A percentile compares a stretch with the other conserved stretches of the same genome.
phyloP scores from a whole-genome alignment of 2,113 vertebrate species.

The Sturnira hondurensis region DNA sequence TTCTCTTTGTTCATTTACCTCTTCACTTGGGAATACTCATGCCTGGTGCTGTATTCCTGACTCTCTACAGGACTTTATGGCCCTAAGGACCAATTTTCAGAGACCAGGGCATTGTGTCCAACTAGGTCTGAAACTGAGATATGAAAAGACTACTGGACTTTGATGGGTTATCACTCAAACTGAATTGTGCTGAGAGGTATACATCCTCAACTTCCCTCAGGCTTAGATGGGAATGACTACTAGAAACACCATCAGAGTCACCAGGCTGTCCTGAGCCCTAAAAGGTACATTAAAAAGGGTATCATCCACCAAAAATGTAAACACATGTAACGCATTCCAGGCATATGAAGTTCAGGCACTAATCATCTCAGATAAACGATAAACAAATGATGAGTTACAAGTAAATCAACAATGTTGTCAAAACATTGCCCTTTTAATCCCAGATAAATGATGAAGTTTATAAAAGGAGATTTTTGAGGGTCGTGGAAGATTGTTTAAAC shows the following conservation, averaged over 20 bases:
- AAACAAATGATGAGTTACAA: conserved; percentile 77
- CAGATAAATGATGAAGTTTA: conserved; percentile 82
- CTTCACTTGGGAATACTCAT: neutral
- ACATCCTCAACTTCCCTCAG: conserved; percentile 59
- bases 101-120: conserved; percentile 41
- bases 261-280: conserved; percentile 70
- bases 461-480: conserved; percentile 77
- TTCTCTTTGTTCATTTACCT: neutral
- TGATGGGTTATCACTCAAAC: conserved; percentile 74
- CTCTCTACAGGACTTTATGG: neutral
- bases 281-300: conserved; percentile 60
- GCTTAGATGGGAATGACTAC: conserved; percentile 63
- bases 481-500: conserved; percentile 79
- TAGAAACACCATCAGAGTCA: conserved; percentile 68
- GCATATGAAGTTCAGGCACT: conserved; percentile 71
- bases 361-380: conserved; percentile 78
- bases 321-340: conserved; percentile 68
- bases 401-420: conserved; percentile 81
- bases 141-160: conserved; percentile 63
- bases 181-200: conserved; percentile 69
- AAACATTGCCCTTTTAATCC: conserved; percentile 82
- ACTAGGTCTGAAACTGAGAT: neutral
- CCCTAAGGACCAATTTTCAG: conserved; percentile 38
- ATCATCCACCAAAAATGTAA: conserved; percentile 75
- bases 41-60: neutral